A percentile compares a stretch with the other conserved stretches of the same genome.
phyloP scores from a whole-genome alignment of 2,888 invertebrate species.

The Harpalus rufipes region DNA sequence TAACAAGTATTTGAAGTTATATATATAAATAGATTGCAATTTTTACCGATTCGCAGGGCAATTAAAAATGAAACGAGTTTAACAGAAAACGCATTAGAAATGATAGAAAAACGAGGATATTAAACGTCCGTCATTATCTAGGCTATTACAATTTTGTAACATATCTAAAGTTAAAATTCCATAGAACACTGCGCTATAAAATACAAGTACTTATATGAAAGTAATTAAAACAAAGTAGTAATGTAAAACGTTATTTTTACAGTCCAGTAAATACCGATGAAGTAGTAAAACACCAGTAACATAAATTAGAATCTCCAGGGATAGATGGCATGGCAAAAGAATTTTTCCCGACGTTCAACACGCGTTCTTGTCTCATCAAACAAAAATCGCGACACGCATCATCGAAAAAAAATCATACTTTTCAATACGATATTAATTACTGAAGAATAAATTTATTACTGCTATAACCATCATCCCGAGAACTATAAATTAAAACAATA shows the following conservation, averaged over 20 bases:
- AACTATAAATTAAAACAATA: constrained; percentile 43
- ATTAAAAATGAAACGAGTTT: not conserved
- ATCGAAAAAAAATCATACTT: constrained; percentile 39
- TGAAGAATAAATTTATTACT: constrained; percentile 50
- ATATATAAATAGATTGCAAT: too few relatives aligned
- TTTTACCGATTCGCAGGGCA: not conserved
- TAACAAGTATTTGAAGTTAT: too few relatives aligned
- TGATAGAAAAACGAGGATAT: not conserved
- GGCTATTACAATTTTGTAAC: constrained; percentile 6
- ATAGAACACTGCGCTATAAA: constrained; percentile 18
- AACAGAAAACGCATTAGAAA: not conserved
- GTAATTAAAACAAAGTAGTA: constrained; percentile 38
- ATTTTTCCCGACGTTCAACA: constrained; percentile 44
- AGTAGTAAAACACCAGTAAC: constrained; percentile 41
- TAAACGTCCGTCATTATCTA: not conserved
- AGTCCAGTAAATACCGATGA: constrained; percentile 32
- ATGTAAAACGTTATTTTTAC: constrained; percentile 35
- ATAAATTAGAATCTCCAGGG: constrained; percentile 43
- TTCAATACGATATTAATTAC: constrained; percentile 60
- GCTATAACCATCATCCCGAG: constrained; percentile 47
- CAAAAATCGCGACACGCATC: constrained; percentile 31
- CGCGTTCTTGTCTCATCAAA: constrained; percentile 27
- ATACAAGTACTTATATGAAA: constrained; percentile 32
- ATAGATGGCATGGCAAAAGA: constrained; percentile 23
- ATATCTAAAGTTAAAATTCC: constrained; percentile 16